Conservation (phyloP, 23 tunicate genomes). For the Trididemnum nubilum region DNA sequence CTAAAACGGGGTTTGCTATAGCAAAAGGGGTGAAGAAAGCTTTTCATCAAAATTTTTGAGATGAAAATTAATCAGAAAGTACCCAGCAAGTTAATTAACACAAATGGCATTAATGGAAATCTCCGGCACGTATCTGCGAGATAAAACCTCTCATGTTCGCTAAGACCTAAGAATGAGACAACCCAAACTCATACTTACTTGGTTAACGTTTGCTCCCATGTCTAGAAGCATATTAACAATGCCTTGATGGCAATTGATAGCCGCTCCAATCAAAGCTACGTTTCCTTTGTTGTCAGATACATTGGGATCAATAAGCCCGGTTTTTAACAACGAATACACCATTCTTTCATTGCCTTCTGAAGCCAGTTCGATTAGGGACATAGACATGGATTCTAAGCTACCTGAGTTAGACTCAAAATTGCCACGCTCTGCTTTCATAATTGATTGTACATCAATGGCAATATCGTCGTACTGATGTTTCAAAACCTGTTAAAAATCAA, state of each 20-base stretch:
- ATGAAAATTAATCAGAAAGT: too few relatives aligned
- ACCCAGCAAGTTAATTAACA: too few relatives aligned
- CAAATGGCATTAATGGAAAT: too few relatives aligned
- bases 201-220: constrained; percentile 88
- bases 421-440: constrained; percentile 1
- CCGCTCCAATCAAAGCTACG: constrained; percentile 68
- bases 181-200: too few relatives aligned
- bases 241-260: constrained; percentile 67
- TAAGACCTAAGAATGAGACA: too few relatives aligned
- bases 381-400: constrained; percentile 53
- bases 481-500: constrained; percentile 38
- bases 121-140: too few relatives aligned
- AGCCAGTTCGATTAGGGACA: constrained; percentile 43
- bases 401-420: constrained; percentile 48
- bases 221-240: constrained; percentile 86
- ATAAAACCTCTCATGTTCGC: too few relatives aligned
- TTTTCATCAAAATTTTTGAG: too few relatives aligned
- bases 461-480: constrained; percentile 43
- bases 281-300: constrained; percentile 67
- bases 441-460: not conserved
- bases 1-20: too few relatives aligned
- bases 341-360: constrained; percentile 49
- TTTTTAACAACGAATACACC: constrained; percentile 71
- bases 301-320: constrained; percentile 77
- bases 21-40: too few relatives aligned